Percentiles rank a stretch among this genome's conserved stretches.
These are phyloP conservation scores for Psophia crepitans DNA, from an alignment of 2,113 vertebrate species.

Conservation along the genomic window DNA sequence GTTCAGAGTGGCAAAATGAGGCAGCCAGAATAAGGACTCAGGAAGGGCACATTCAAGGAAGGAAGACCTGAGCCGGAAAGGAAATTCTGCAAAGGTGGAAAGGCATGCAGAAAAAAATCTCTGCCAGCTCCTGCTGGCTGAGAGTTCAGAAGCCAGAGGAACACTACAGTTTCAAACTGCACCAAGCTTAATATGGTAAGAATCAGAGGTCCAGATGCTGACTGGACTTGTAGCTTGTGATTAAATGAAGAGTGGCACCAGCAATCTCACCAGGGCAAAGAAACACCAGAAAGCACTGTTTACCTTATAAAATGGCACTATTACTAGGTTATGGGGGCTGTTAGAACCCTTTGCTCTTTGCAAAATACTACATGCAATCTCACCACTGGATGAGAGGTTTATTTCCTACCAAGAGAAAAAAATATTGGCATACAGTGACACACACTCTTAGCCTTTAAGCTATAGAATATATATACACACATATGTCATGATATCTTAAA, in stretches of 20 bases:
- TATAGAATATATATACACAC: background rate
- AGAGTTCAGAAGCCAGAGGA: background rate
- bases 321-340: background rate
- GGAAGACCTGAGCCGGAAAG: background rate
- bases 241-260: background rate
- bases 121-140: background rate
- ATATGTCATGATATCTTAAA: background rate
- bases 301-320: background rate
- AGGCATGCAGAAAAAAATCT: background rate
- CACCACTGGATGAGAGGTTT: background rate
- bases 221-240: fast-evolving
- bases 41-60: background rate
- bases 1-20: background rate
- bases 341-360: background rate
- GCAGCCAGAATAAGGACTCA: background rate
- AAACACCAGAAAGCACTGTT: background rate
- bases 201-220: background rate
- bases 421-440: background rate
- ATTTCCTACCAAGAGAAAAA: background rate
- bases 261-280: background rate
- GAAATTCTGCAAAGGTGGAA: background rate
- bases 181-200: background rate
- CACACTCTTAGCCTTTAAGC: background rate
- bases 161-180: background rate
- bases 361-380: background rate